Base-by-base conservation (phyloP, 2,797 vertebrate genomes). In the Onychomys leucogaster region DNA sequence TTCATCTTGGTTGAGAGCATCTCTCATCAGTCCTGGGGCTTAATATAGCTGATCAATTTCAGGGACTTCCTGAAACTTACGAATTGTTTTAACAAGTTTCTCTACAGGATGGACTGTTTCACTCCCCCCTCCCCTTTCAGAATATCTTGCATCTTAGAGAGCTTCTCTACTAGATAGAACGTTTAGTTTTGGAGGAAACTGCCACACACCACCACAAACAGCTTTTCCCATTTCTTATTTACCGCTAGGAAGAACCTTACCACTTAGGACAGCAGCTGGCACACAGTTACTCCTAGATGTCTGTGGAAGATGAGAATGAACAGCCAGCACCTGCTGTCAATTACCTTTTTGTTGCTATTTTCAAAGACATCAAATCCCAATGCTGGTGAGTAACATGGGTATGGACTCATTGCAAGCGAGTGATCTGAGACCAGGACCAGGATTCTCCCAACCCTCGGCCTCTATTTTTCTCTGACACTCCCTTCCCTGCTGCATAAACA, bases 331-430 rank as follows among this genome's bases (percentile, higher is more conserved):
- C 34, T 43, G 12, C 27, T 19, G n/a, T 19, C 69, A 86, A 86
- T 67, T 85, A 17, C 59, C 9, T 52, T 34, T 32, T 34, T 78
- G 1, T 46, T 63, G 32, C 23, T 83, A 81, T 29, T 87, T 9
- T 77, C 46, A 23, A 76, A 14, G 16, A n/a, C 29, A 34, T 23
- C 4, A 2, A 41, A 88, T 12, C 49, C 43, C 3, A 2, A 25
- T 71, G 19, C 37, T 2, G 2, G 0, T 2, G 37, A 69, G 55
- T 14, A 3, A 21, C 0, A 0, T 23, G 25, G 21, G 3, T 43
- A n/a, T 6, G 32, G 59, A 52, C 3, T 29, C 55, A 43, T 1
- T 10, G 7, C 7, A 52, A 63, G 21, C 29, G 2, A 71, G 85
- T 65, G 16, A 77, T 29, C 19, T 43, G 7, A 95, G 49, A 59